phyloP scores from a whole-genome alignment of 2,888 invertebrate genomes.

The Esperia sulphurella region DNA sequence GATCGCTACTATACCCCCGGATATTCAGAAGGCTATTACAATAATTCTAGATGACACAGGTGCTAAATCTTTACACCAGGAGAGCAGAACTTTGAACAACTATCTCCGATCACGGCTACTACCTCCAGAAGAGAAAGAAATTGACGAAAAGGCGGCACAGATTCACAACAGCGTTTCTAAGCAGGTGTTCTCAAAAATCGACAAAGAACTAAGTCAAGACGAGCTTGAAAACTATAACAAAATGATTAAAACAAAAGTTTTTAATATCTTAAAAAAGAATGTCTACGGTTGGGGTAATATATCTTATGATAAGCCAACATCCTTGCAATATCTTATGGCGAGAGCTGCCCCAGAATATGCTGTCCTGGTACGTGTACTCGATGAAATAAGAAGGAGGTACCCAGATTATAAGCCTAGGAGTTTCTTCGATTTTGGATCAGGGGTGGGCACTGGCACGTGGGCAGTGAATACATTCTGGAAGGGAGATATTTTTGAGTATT shows the following conservation, averaged over 20 bases:
- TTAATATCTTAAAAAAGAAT: constrained; percentile 77
- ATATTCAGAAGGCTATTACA: constrained; percentile 78
- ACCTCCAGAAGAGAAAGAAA: constrained; percentile 81
- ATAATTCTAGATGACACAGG: constrained; percentile 79
- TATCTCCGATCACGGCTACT: constrained; percentile 82
- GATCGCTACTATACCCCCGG: constrained; percentile 77
- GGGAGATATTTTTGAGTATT: constrained; percentile 86
- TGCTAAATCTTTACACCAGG: constrained; percentile 72
- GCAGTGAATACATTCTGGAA: constrained; percentile 88
- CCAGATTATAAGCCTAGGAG: constrained; percentile 85
- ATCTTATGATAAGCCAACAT: constrained; percentile 82
- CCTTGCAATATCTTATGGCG: constrained; percentile 84
- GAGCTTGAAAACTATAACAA: constrained; percentile 61
- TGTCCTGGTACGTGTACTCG: constrained; percentile 83
- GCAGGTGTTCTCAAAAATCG: constrained; percentile 38
- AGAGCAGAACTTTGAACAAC: constrained; percentile 75
- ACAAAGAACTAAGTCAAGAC: constrained; percentile 38
- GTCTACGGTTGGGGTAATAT: constrained; percentile 88
- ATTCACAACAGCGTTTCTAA: constrained; percentile 56
- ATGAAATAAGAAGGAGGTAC: constrained; percentile 84
- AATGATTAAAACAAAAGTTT: constrained; percentile 73
- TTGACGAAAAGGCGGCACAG: constrained; percentile 60
- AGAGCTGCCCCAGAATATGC: constrained; percentile 89
- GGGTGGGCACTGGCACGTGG: constrained; percentile 92
- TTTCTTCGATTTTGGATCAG: constrained; percentile 95